Base-by-base conservation (phyloP, 2,888 invertebrate genomes). In the Pyrocoelia pectoralis region DNA sequence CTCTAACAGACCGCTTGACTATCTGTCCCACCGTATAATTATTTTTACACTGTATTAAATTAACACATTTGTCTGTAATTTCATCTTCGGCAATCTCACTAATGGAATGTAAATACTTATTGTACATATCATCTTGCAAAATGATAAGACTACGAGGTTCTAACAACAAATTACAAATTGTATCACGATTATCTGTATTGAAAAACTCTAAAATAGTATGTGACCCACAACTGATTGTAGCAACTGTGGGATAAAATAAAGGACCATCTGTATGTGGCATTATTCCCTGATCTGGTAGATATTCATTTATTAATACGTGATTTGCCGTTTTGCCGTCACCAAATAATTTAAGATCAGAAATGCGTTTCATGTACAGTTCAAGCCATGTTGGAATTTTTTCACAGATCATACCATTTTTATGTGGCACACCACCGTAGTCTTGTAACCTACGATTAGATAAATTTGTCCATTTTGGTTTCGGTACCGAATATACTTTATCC, bases 241-340 rank as follows among this genome's bases (percentile, higher is more conserved):
- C 91, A 57, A 99, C 93, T 10, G 91, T 91, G 0, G 98, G 97
- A 80, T 90, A 89, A 80, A 97, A 99, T 12, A 98, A 82, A 0
- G 95, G 93, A 0, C 99, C 99, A 83, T 99, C 99, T 17, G 93
- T 89, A 83, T 99, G 98, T 1, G 98, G 93, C 93, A 98, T 93
- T 65, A 98, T 98, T 10, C 98, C 98, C 83, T 98, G 97, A 0
- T 95, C 94, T 0, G 96, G 85, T 65, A 87, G 80, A 82, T 98
- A 98, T 81, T 98, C 98, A 84, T 98, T 98, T 0, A 98, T 89
- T 29, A 98, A 83, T 1, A 97, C 91, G 84, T 98, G 98, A 81
- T 98, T 98, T 0, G 97, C 92, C 63, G 84, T 85, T 67, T 88
- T 88, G 1, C n/a, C n/a, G n/a, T 86, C 86, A 48, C 86, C 87